Evolutionary conservation across 2,797 vertebrate genomes (phyloP).

Genomic region (Mormyrops boulengeri): DNA sequence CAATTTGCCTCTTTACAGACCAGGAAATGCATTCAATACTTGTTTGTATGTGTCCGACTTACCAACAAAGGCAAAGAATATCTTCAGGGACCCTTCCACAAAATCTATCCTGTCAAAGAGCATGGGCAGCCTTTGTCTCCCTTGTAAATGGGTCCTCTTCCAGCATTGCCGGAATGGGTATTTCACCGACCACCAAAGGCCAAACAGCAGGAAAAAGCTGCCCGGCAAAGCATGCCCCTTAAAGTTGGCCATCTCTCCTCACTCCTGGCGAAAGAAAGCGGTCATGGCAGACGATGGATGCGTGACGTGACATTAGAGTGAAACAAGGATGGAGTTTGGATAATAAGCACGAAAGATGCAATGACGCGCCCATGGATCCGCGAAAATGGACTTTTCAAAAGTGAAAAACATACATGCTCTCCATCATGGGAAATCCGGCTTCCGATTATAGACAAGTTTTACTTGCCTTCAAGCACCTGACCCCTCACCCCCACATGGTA

Average conservation of each 20-base stretch:
- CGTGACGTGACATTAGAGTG: background rate
- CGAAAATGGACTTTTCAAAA: background rate
- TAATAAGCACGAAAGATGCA: background rate
- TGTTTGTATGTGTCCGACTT: conserved; percentile 38
- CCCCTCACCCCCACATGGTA: background rate
- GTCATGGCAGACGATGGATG: background rate
- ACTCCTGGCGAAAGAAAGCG: background rate
- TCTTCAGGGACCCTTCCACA: conserved; percentile 67
- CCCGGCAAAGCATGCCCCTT: conserved; percentile 91
- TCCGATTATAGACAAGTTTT: background rate
- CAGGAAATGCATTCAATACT: background rate
- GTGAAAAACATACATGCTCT: background rate
- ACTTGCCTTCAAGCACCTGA: background rate
- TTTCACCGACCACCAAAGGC: conserved; percentile 83
- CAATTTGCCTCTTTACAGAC: background rate
- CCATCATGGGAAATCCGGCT: background rate
- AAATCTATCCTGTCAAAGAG: conserved; percentile 64
- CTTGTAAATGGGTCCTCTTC: conserved; percentile 46
- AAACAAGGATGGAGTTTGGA: background rate
- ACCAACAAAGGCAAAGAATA: conserved; percentile 73
- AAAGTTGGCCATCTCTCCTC: conserved; percentile 80
- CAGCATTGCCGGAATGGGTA: conserved; percentile 60
- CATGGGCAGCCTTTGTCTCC: conserved; percentile 17
- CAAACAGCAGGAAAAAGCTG: conserved; percentile 80
- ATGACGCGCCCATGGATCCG: background rate